Percentiles rank a stretch among this genome's conserved stretches.
Conservation (phyloP, 2,888 invertebrate species). For the Apotomis capreana region DNA sequence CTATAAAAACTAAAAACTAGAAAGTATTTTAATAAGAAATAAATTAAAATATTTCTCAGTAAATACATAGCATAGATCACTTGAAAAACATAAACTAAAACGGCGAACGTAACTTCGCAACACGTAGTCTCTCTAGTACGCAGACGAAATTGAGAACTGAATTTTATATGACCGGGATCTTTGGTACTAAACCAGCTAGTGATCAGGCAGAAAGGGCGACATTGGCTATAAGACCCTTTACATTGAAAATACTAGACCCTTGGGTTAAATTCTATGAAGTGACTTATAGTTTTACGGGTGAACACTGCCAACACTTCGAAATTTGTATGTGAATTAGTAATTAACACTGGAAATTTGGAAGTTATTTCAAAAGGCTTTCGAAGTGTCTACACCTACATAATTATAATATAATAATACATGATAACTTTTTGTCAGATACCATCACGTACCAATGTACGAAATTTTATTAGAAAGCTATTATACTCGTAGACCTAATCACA, state of each 20-base stretch:
- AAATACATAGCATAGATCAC: neutral
- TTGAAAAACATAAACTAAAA: conserved; percentile 9
- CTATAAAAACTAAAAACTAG: no score
- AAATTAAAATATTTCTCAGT: neutral
- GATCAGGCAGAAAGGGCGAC: conserved; percentile 57
- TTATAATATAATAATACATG: no score
- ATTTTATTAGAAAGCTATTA: no score
- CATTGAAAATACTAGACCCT: neutral
- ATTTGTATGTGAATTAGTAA: no score
- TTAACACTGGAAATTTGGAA: no score
- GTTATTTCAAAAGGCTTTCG: no score
- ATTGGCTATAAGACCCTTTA: conserved; percentile 46
- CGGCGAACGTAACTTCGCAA: conserved; percentile 13
- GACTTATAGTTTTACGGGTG: neutral
- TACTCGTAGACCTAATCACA: no score
- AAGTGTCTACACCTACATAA: no score
- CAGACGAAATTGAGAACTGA: conserved; percentile 35
- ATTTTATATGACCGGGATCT: conserved; percentile 30
- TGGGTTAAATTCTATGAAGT: neutral
- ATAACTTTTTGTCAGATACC: no score
- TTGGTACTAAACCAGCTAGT: conserved; percentile 11
- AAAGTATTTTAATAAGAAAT: no score
- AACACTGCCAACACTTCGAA: neutral
- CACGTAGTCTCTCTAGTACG: conserved; percentile 2
- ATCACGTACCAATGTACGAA: no score